Base-by-base conservation (phyloP, 2,113 vertebrate genomes). In the Bambusicola thoracicus region DNA sequence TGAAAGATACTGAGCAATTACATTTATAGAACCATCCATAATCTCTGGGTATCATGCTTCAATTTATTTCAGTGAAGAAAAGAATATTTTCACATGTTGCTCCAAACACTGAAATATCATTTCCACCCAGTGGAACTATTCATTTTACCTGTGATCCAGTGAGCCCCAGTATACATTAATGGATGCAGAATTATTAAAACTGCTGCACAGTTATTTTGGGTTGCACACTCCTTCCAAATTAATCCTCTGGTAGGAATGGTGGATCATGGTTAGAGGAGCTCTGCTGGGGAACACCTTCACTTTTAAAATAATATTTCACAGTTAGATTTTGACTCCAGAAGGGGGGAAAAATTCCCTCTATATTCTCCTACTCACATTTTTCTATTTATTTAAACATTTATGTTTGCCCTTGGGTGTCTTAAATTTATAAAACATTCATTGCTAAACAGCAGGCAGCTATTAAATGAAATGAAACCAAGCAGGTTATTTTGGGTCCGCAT, bases 321-420 rank as follows among this genome's bases (percentile, higher is more conserved):
- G 67, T 88, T 76, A 91, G 38, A n/a, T 66, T 84, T 68, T 81
- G 51, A 44, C 61, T 93, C 83, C 56, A 80, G 53, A 91, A 91
- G 69, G 46, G 36, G n/a, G 24, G 38, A 73, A 25, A 25, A 55
- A 62, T 62, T 66, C 29, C 44, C 32, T 89, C 79, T 74, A 0
- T 88, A 46, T 90, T 93, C 75, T 82, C 74, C 61, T 89, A 11
- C 53, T 72, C 61, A 36, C 62, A 89, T 79, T 94, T 95, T 88
- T 89, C 72, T 94, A 55, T 91, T 94, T 96, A 95, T 97, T 96
- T 93, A 94, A 89, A 93, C 56, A 87, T 95, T 94, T 82, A 74
- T 89, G 63, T 93, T 93, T 92, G 79, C 87, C 84, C 87, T 90
- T 85, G 92, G 85, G 90, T 91, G 38, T 51, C 76, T 89, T 94